phyloP scores from a whole-genome alignment of 2,888 invertebrate genomes.

The Monopis laevigella region DNA sequence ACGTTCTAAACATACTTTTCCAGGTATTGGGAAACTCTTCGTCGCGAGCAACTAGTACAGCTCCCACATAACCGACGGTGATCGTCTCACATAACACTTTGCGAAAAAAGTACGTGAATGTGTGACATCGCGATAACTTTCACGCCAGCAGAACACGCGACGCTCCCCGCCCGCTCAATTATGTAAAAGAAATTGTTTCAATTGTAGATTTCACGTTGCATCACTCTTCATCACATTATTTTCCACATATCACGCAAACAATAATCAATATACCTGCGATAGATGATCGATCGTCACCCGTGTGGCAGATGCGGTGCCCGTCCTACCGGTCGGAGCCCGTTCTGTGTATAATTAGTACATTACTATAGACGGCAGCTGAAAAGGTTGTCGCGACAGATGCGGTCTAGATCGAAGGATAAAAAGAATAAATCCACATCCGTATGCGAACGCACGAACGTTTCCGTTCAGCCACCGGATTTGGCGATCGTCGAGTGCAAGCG shows the following conservation, averaged over 20 bases:
- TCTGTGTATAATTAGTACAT: background rate
- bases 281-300: no score
- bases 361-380: constrained; percentile 50
- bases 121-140: constrained; percentile 45
- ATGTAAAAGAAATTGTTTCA: constrained; percentile 9
- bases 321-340: background rate
- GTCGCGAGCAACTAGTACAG: constrained; percentile 40
- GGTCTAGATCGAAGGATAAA: constrained; percentile 58
- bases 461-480: constrained; percentile 50
- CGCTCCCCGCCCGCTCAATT: background rate
- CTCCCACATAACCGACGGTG: no score
- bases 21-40: constrained; percentile 48
- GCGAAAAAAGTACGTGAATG: constrained; percentile 38
- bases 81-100: constrained; percentile 54
- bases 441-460: constrained; percentile 49
- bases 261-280: background rate
- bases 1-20: constrained; percentile 55
- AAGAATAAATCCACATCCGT: constrained; percentile 57
- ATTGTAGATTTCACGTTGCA: background rate
- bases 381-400: constrained; percentile 55
- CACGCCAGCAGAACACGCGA: constrained; percentile 28
- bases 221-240: background rate
- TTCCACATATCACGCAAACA: no score
- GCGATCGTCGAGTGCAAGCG: constrained; percentile 56
- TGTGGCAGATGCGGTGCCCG: background rate